These are phyloP conservation scores for Odontocolon sp. DNA, from an alignment of 2,888 invertebrate species.

Conservation along the genomic window DNA sequence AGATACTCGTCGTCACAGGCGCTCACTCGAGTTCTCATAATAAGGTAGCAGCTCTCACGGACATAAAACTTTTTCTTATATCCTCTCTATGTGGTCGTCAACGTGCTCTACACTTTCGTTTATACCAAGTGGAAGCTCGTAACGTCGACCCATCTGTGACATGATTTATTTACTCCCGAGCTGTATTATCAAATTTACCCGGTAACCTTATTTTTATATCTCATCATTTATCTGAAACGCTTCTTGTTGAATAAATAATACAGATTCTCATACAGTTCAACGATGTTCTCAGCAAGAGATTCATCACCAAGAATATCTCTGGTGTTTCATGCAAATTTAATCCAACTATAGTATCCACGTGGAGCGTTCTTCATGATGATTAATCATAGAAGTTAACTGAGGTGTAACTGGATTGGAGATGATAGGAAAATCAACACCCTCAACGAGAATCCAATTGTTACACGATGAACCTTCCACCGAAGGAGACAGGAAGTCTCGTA, in stretches of 20 bases:
- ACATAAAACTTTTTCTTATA: constrained; percentile 15
- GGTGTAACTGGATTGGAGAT: no score
- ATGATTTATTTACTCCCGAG: constrained; percentile 26
- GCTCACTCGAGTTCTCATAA: not conserved
- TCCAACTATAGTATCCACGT: no score
- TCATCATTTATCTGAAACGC: not conserved
- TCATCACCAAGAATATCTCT: no score
- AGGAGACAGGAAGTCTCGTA: no score
- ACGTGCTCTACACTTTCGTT: constrained; percentile 31
- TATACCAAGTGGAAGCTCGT: constrained; percentile 20
- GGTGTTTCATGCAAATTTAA: no score
- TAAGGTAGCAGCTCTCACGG: constrained; percentile 4
- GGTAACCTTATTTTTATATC: not conserved
- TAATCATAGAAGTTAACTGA: no score
- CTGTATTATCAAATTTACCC: constrained; percentile 13
- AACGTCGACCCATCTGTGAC: constrained; percentile 15
- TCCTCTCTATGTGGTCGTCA: not conserved
- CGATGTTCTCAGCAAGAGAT: no score
- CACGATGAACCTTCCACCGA: no score
- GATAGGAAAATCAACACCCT: no score
- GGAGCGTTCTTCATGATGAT: no score
- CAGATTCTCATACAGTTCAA: not conserved
- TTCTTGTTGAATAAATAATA: not conserved
- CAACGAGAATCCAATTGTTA: no score
- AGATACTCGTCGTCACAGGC: constrained; percentile 25